Base-by-base conservation (phyloP, 1,140 invertebrate genomes). In the Cydia splendana region DNA sequence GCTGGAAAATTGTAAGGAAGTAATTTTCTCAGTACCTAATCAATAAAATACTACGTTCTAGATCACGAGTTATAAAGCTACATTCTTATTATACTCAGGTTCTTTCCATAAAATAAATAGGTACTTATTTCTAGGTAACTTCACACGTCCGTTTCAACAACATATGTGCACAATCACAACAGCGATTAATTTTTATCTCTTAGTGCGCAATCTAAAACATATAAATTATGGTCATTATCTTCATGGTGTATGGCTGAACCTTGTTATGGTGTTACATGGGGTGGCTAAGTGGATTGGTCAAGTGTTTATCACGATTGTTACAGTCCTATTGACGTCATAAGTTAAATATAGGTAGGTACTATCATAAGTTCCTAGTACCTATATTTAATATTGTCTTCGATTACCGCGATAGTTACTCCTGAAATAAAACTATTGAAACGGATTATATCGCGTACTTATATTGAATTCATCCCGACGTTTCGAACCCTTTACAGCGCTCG, bases 281-380 rank as follows among this genome's bases (percentile, higher is more conserved):
- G 48, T 13, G 45, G 4, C 1, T 62, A 62, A 62, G 57, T 24
- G 20, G 57, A 20, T n/a, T n/a, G n/a, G 57, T 62, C 57, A 12
- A 62, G 57, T 62, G 57, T 62, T 62, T 62, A 9, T 62, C 57
- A 62, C 57, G 57, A 62, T 24, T 62, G 57, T 24, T 62, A 62
- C n/a, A 57, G 4, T 62, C 15, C 57, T 18, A 24, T 62, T 62
- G 57, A 62, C 57, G 57, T 62, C 57, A 62, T 62, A 12, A 62
- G 9, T 4, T 62, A 62, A 2, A n/a, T n/a, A n/a, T n/a, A n/a
- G n/a, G n/a, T n/a, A n/a, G n/a, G n/a, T n/a, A n/a, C n/a, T n/a
- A n/a, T n/a, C n/a, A n/a, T n/a, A n/a, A n/a, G n/a, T n/a, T n/a
- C n/a, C n/a, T n/a, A n/a, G n/a, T n/a, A n/a, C n/a, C n/a, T n/a